Evolutionary conservation across 2,888 invertebrate species (phyloP).

Genomic region (Rhogogaster chlorosoma): DNA sequence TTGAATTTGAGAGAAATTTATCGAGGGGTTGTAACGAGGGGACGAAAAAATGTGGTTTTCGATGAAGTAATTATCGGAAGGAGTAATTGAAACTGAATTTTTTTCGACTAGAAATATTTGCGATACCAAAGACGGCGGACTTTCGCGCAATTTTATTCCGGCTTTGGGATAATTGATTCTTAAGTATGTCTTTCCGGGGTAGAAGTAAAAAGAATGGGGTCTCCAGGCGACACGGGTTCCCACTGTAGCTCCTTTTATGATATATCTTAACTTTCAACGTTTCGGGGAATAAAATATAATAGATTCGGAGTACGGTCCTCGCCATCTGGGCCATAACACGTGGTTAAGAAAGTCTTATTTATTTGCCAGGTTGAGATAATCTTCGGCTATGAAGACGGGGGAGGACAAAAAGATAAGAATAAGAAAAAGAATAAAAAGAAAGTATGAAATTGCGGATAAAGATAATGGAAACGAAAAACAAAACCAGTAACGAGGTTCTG

Average conservation of each 20-base stretch:
- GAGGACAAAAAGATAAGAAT: neutral
- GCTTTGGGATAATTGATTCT: neutral
- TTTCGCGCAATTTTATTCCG: neutral
- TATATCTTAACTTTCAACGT: neutral
- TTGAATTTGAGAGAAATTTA: neutral
- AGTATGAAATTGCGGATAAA: neutral
- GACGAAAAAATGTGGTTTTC: neutral
- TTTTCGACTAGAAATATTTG: neutral
- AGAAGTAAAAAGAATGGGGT: neutral
- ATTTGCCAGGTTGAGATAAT: neutral
- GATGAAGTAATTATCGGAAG: neutral
- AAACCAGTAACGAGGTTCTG: neutral
- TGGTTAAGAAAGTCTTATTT: conserved; percentile 15
- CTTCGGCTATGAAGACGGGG: neutral
- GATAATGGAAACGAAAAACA: neutral
- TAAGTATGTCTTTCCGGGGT: neutral
- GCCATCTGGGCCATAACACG: neutral
- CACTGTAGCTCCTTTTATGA: neutral
- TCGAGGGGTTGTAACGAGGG: neutral
- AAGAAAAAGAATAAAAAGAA: neutral
- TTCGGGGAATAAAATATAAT: neutral
- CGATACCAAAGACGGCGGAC: neutral
- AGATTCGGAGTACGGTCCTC: neutral
- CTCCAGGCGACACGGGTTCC: neutral
- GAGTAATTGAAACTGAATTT: neutral